A percentile compares a stretch with the other conserved stretches of the same genome.
Conservation (phyloP, 2,113 vertebrate genomes). For the Morphnarchus princeps region DNA sequence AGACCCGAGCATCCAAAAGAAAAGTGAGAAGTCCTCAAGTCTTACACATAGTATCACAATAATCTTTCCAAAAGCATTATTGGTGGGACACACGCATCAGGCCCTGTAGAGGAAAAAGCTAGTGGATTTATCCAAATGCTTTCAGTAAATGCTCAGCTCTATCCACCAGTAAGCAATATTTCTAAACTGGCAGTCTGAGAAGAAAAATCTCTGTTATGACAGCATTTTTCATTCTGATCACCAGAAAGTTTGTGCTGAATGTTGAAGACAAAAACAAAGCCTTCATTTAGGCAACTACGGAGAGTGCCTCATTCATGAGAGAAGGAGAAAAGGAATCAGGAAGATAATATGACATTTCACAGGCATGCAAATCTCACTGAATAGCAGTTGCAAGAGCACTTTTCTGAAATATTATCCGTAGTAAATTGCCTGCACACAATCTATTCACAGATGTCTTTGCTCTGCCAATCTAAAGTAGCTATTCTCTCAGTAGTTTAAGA, state of each 20-base stretch:
- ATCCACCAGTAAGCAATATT: not conserved
- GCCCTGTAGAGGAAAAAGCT: not conserved
- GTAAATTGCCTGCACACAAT: not conserved
- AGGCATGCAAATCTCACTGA: slow-evolving; percentile 7
- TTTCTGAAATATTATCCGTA: not conserved
- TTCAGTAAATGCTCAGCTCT: not conserved
- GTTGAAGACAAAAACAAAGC: slow-evolving; percentile 42
- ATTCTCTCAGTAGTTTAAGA: not conserved
- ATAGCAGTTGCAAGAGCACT: not conserved
- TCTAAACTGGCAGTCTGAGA: not conserved
- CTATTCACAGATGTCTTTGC: not conserved
- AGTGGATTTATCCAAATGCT: not conserved
- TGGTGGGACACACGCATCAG: fast-evolving
- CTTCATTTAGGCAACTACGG: slow-evolving; percentile 13
- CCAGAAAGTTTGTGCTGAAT: not conserved
- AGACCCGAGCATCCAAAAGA: not conserved
- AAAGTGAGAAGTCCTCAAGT: not conserved
- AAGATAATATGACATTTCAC: slow-evolving; percentile 37
- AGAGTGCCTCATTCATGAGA: slow-evolving; percentile 39
- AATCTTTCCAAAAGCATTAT: not conserved
- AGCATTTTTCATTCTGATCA: not conserved
- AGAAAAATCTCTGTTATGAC: not conserved
- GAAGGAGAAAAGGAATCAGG: not conserved
- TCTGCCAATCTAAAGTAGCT: not conserved
- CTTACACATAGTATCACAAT: not conserved